These are phyloP conservation scores for Hypocryptadius cinnamomeus DNA, from an alignment of 2,113 vertebrate species.

Conservation along the genomic window DNA sequence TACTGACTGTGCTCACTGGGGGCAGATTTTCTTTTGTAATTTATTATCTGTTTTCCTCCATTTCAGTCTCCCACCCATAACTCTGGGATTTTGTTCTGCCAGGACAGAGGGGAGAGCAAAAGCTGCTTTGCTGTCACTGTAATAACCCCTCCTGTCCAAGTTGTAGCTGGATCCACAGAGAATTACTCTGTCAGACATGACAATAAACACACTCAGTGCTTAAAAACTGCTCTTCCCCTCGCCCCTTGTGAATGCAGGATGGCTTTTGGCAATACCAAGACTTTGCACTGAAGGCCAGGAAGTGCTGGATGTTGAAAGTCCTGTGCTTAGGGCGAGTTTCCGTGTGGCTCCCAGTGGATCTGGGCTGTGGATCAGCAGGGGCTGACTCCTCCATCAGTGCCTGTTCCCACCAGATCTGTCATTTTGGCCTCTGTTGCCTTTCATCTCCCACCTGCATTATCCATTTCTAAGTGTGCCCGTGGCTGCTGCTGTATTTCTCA, in stretches of 20 bases:
- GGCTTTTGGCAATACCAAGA: neutral
- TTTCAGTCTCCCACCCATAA: neutral
- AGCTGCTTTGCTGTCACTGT: neutral
- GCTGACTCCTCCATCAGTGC: neutral
- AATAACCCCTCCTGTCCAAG: neutral
- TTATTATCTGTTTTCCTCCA: neutral
- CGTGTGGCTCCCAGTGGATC: neutral
- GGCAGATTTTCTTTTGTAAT: slow-evolving; percentile 1
- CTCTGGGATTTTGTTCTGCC: slow-evolving; percentile 15
- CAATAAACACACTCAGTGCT: neutral
- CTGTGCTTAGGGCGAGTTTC: neutral
- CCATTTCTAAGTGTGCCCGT: neutral
- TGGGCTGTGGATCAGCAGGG: neutral
- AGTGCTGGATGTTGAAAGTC: neutral
- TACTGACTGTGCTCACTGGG: slow-evolving; percentile 8
- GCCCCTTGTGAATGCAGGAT: neutral
- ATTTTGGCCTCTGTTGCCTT: neutral
- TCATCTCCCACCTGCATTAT: neutral
- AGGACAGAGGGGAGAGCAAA: neutral
- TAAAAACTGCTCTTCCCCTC: neutral
- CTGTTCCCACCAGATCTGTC: neutral
- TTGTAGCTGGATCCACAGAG: neutral
- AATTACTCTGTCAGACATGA: neutral
- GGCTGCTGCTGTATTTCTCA: neutral
- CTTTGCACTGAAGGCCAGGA: neutral